Evolutionary conservation across 1,140 invertebrate genomes (phyloP), one percentile per base, ranked within the genome.

Genomic region (Euura saliciscinereae): DNA sequence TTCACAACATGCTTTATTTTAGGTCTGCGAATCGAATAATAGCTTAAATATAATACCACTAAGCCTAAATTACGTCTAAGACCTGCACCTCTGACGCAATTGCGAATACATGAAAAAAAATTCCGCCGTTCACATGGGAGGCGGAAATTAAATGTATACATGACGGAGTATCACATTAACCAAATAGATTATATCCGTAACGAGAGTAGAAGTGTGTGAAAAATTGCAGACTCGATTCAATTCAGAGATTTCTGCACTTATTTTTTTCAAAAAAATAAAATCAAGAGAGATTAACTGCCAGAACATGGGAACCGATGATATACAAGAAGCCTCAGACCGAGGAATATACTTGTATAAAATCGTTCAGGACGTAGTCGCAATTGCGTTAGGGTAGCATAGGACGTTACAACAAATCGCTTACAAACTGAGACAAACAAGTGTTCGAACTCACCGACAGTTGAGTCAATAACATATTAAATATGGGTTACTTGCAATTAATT

Each of bases 1-100:
- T 80, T 76, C 77, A 78, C 78, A 80, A 82, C 78, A 73, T 81
- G 74, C 73, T 82, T 80, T 82, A 80, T 78, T 76, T 70, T 77
- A 80, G 73, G 69, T 78, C 46, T 79, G 72, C 72, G 73, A 76
- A 76, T 75, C 68, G 75, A 79, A 79, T 80, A 78, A 75, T 79
- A 74, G 65, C 73, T 74, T 65, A 77, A 8, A 75, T 77, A 78
- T 71, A 77, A 74, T 81, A 78, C 73, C 44, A 75, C 70, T 81
- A 80, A 78, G 74, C 68, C 74, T 81, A 80, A 79, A 74, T 77
- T 78, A 78, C 68, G 46, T 75, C 71, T 73, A 76, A 65, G 68
- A 76, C 66, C 74, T 71, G 69, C 74, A 74, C 46, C 66, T 65
- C 64, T 28, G 13, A 59, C 13, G 13, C 51, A 59, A 59, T 59